Evolutionary conservation across 2,113 vertebrate species (phyloP).

Genomic region (Ibidorhyncha struthersii): DNA sequence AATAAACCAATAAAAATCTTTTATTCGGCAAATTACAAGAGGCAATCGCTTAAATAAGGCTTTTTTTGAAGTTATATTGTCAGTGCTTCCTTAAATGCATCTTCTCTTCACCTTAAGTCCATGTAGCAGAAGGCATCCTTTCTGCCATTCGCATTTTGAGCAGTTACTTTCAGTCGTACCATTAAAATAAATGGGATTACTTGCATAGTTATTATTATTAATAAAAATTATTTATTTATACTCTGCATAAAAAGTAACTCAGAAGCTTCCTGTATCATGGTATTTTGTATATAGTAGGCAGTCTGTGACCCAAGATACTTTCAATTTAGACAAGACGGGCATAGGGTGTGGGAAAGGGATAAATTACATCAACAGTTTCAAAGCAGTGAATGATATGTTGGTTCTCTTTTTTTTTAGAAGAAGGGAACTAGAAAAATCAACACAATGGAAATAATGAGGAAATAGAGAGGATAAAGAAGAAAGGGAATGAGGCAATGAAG

Average conservation of each 20-base stretch:
- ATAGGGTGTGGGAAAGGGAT: not conserved
- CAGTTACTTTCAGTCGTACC: not conserved
- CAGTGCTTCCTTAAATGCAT: not conserved
- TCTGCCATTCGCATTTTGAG: not conserved
- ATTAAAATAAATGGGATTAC: not conserved
- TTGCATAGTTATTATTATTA: not conserved
- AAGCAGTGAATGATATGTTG: not conserved
- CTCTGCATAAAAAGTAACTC: not conserved
- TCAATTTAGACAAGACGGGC: not conserved
- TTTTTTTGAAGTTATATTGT: not conserved
- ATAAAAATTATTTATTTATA: not conserved
- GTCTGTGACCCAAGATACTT: not conserved
- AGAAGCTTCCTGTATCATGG: not conserved
- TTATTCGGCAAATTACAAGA: not conserved
- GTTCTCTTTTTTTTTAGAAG: not conserved
- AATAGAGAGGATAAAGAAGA: not conserved
- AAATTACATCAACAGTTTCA: not conserved
- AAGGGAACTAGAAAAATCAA: not conserved
- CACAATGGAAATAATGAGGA: not conserved
- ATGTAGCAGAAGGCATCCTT: not conserved
- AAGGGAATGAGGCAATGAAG: not conserved
- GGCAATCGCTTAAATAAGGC: not conserved
- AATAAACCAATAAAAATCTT: slow-evolving; percentile 1
- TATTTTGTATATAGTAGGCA: not conserved
- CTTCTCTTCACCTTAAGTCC: not conserved